A percentile compares a stretch with the other conserved stretches of the same genome.
Conservation (phyloP, 2,797 vertebrate genomes). For the Paguma larvata region DNA sequence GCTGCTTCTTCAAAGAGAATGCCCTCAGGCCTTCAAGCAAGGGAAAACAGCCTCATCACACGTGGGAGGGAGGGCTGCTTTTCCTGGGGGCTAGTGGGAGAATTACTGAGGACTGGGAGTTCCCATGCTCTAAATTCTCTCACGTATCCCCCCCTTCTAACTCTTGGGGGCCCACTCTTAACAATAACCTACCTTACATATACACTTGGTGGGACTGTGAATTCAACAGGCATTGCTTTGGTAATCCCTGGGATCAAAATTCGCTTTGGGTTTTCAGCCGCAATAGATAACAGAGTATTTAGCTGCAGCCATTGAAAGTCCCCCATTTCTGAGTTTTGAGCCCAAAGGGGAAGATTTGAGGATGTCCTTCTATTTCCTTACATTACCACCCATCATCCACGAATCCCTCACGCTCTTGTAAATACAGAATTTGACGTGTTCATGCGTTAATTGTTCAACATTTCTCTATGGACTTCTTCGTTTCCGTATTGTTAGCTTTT, state of each 20-base stretch:
- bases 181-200: not conserved
- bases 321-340: constrained; percentile 17
- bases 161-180: not conserved
- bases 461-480: not conserved
- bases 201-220: not conserved
- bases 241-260: not conserved
- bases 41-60: not conserved
- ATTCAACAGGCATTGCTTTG: not conserved
- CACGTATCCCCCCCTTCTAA: not conserved
- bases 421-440: not conserved
- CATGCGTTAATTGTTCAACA: not conserved
- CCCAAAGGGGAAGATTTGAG: not conserved
- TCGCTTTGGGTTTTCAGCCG: not conserved
- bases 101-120: not conserved
- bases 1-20: not conserved
- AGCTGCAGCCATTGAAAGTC: not conserved
- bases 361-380: not conserved
- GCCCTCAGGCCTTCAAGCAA: not conserved
- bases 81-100: not conserved
- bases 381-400: not conserved
- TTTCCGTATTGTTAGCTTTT: not conserved
- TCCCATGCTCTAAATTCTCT: not conserved
- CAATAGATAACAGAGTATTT: not conserved
- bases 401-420: not conserved
- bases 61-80: not conserved